These are phyloP conservation scores for Neomorphus geoffroyi DNA, from an alignment of 2,797 vertebrate genomes.

Conservation along the genomic window DNA sequence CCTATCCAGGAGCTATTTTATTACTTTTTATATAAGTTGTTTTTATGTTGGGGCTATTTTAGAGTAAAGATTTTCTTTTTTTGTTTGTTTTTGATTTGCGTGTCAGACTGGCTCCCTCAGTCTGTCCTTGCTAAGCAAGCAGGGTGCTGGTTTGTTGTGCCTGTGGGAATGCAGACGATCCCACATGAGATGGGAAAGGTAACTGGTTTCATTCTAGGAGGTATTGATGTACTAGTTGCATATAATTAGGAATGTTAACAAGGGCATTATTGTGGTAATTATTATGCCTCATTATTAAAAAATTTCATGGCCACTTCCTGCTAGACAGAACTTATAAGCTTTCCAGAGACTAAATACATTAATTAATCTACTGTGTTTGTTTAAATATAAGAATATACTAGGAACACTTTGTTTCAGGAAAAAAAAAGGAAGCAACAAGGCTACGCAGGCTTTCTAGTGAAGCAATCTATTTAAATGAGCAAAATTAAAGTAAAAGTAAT, in stretches of 20 bases:
- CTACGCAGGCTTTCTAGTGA: background rate
- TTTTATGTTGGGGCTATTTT: background rate
- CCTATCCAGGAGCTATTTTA: background rate
- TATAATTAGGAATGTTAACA: conserved; percentile 36
- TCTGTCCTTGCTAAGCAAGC: background rate
- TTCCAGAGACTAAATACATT: conserved; percentile 27
- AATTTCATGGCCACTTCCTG: conserved; percentile 17
- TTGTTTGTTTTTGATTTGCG: background rate
- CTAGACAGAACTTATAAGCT: background rate
- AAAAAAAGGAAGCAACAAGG: background rate
- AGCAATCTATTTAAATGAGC: background rate
- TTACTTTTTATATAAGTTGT: background rate
- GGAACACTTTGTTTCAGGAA: background rate
- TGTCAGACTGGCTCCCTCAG: background rate
- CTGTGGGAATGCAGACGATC: background rate
- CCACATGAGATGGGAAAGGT: background rate
- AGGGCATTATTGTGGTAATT: conserved; percentile 51
- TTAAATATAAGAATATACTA: background rate
- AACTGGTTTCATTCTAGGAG: background rate
- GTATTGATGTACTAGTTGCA: background rate
- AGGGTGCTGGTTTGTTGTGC: background rate
- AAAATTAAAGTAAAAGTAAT: background rate
- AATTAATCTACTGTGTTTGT: conserved; percentile 11
- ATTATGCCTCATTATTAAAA: conserved; percentile 32
- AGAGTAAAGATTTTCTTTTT: background rate